These are phyloP conservation scores for Euborellia annulipes DNA, from an alignment of 1,140 invertebrate species.

Conservation along the genomic window DNA sequence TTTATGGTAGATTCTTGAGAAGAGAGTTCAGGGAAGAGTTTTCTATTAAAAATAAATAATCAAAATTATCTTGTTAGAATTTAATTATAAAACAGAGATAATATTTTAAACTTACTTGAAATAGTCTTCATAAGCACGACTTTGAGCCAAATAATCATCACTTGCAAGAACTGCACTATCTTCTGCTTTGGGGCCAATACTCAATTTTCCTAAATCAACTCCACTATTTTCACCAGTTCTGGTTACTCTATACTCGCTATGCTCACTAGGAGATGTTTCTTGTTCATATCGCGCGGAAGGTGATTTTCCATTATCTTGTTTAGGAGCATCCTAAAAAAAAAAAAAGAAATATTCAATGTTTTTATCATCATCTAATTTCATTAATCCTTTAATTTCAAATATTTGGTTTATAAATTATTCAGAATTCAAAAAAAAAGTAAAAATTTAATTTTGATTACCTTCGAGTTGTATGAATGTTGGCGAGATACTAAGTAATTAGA, in stretches of 20 bases:
- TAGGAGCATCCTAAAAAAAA: not conserved
- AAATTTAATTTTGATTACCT: not conserved
- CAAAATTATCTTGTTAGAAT: too few species aligned
- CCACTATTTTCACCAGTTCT: conserved; percentile 3
- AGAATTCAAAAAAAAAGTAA: not conserved
- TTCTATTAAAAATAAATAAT: conserved; percentile 6
- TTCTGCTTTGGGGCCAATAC: conserved; percentile 2
- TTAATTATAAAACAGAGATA: too few species aligned
- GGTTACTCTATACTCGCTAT: not conserved
- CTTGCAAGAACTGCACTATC: not conserved
- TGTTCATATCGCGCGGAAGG: not conserved
- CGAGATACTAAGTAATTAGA: conserved; percentile 18
- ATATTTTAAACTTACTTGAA: conserved; percentile 15
- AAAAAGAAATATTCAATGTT: not conserved
- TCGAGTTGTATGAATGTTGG: conserved; percentile 15
- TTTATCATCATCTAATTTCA: not conserved
- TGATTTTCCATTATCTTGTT: not conserved
- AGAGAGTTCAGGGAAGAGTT: conserved; percentile 26
- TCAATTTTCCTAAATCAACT: conserved; percentile 1
- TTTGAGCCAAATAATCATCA: conserved; percentile 11
- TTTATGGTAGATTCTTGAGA: not conserved
- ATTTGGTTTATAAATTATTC: not conserved
- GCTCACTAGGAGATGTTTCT: not conserved
- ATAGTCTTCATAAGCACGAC: conserved; percentile 24
- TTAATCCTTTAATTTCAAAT: not conserved